These are phyloP conservation scores for Pachyseris speciosa DNA, from an alignment of 64 coral and sea anemone genomes.

Conservation along the genomic window DNA sequence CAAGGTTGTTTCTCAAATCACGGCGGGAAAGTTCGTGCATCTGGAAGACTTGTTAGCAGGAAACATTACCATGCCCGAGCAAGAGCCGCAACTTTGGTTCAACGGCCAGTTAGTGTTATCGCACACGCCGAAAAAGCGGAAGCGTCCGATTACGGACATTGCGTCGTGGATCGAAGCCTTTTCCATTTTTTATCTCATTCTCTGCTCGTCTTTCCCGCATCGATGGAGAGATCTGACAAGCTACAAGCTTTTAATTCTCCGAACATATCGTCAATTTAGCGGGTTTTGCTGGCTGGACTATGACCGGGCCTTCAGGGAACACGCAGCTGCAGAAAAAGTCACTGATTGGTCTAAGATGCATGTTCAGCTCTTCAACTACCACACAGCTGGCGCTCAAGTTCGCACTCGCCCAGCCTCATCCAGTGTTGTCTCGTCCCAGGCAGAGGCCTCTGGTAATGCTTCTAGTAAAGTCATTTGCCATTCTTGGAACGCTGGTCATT, in stretches of 20 bases:
- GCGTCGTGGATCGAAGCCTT: no score
- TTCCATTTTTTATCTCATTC: no score
- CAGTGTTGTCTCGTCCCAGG: not conserved
- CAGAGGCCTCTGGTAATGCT: not conserved
- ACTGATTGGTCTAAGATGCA: slow-evolving; percentile 1
- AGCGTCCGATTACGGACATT: not conserved
- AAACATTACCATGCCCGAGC: not conserved
- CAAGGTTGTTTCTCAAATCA: no score
- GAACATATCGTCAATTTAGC: no score
- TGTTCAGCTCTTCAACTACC: not conserved
- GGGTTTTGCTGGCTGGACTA: not conserved
- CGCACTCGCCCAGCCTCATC: not conserved
- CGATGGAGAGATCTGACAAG: no score
- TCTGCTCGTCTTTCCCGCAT: not conserved
- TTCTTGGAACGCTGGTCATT: not conserved
- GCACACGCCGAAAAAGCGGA: not conserved
- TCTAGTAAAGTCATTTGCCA: not conserved
- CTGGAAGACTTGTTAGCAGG: not conserved
- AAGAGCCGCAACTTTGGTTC: not conserved
- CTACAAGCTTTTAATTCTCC: no score
- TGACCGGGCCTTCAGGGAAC: no score
- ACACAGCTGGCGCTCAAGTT: no score
- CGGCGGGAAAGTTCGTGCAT: not conserved
- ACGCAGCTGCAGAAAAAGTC: not conserved
- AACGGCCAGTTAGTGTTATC: not conserved